Evolutionary conservation across 92 coral and sea anemone species (phyloP), one percentile per base, ranked within the genome.

Genomic region (Porites lobata): DNA sequence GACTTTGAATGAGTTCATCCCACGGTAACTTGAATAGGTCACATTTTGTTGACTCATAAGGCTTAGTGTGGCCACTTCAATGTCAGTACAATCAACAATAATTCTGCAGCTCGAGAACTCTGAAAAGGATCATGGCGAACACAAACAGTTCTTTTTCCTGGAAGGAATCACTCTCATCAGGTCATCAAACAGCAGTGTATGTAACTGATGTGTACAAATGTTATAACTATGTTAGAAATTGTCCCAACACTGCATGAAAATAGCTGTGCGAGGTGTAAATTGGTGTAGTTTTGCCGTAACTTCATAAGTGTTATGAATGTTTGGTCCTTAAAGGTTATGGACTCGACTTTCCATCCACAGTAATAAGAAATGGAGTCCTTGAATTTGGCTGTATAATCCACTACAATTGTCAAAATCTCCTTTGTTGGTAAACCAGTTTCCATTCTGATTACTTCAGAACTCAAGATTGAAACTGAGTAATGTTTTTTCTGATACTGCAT

Each of bases 311-410:
- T 65, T 20, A 85, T 85, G 22, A 85, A 77, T 12, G 77, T 67
- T 59, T 85, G 89, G 65, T 65, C 89, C 83, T 85, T 83, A 50
- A 84, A 76, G 52, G 71, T 73, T 4, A 84, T 74, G 19, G 88
- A 73, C 50, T 84, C 82, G 14, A 84, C 88, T 64, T 74, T 74
- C 88, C 88, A 84, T 7, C 88, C 88, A 43, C 80, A 64, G 65
- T 76, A 64, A 32, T 85, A 85, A 12, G 24, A 47, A 26, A 84
- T 58, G 71, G 71, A 66, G 50, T 69, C 66, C 70, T 76, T 85
- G 70, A 85, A 76, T 43, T 66, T 85, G 11, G 63, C 50, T 38
- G 66, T 67, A 85, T 85, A 76, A 26, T 52, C 43, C 29, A 85
- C 83, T 58, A 85, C 84, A 76, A 85, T 85, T 17, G 17, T 10